These are phyloP conservation scores for Rhombomys opimus DNA, from an alignment of 2,113 vertebrate genomes.

Conservation along the genomic window DNA sequence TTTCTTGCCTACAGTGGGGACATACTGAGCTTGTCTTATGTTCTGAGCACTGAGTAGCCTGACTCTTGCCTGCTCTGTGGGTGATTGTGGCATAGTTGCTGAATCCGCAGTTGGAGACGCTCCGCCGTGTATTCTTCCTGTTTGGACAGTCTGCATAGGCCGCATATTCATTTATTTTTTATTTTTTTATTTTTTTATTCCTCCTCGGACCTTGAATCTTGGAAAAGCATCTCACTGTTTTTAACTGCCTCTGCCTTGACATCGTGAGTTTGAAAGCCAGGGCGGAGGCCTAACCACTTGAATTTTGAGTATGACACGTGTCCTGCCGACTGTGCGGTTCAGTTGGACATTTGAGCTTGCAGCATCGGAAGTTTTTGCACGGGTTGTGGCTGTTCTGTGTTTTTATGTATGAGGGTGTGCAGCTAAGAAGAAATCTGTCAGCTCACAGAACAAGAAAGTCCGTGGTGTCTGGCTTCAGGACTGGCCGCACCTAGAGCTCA, in stretches of 20 bases:
- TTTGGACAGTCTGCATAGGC: not conserved
- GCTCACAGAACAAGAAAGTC: not conserved
- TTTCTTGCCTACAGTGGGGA: not conserved
- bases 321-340: not conserved
- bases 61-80: not conserved
- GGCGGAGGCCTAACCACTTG: not conserved
- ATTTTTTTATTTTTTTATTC: too few relatives aligned
- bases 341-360: not conserved
- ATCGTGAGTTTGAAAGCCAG: not conserved
- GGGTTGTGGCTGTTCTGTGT: not conserved
- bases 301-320: not conserved
- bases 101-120: not conserved
- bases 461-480: not conserved
- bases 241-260: not conserved
- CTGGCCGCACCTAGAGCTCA: not conserved
- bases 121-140: not conserved
- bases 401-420: not conserved
- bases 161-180: not conserved
- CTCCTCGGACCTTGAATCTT: constrained; percentile 6
- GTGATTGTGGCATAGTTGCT: not conserved
- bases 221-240: not conserved
- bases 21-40: not conserved
- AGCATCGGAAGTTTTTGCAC: not conserved
- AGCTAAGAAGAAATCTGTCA: not conserved
- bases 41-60: not conserved